These are phyloP conservation scores for Centropristis striata DNA, from an alignment of 2,113 vertebrate species.

Conservation along the genomic window DNA sequence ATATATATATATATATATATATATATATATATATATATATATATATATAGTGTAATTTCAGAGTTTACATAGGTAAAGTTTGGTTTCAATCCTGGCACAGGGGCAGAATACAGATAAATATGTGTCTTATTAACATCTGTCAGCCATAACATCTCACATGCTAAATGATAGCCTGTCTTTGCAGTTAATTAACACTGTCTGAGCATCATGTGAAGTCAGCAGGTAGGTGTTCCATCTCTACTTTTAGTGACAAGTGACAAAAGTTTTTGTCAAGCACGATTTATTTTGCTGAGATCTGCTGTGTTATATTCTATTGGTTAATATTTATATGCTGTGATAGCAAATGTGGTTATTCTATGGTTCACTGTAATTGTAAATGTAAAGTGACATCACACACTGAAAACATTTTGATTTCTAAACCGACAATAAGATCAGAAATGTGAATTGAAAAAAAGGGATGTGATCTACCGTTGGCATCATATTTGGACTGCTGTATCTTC, in stretches of 20 bases:
- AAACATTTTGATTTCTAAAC: slow-evolving; percentile 12
- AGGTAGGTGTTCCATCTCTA: not conserved
- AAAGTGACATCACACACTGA: not conserved
- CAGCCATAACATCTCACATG: not conserved
- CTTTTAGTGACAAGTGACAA: not conserved
- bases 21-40: no score
- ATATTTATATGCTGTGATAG: no score
- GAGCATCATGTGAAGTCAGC: not conserved
- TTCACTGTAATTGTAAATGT: not conserved
- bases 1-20: not conserved
- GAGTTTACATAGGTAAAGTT: not conserved
- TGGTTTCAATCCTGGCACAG: not conserved
- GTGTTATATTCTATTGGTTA: not conserved
- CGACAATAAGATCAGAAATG: not conserved
- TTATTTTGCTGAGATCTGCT: not conserved
- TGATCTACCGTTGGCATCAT: slow-evolving; percentile 14
- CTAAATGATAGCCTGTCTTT: not conserved
- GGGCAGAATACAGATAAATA: not conserved
- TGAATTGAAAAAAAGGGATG: slow-evolving; percentile 7
- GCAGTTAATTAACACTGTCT: not conserved
- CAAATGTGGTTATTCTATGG: not conserved
- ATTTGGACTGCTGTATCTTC: slow-evolving; percentile 19
- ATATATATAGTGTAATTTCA: no score
- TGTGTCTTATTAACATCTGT: not conserved
- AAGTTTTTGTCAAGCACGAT: not conserved